Percentiles rank a stretch among this genome's conserved stretches.
phyloP scores from a whole-genome alignment of 2,797 vertebrate species.

The Enteromius fasciolatus region DNA sequence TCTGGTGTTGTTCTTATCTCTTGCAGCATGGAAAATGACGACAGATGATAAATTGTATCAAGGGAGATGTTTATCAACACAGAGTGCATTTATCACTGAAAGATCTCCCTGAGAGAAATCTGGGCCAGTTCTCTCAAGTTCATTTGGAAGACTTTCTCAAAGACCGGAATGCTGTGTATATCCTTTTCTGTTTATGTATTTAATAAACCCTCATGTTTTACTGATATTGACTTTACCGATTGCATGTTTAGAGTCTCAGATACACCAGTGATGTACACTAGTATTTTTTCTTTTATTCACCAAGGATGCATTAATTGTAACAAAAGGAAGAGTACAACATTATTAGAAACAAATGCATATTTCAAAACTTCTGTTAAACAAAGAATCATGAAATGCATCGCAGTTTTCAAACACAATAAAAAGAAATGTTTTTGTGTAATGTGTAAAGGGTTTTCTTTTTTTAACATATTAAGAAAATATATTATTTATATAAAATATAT shows the following conservation, averaged over 20 bases:
- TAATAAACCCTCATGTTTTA: slow-evolving; percentile 3
- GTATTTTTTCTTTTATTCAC: not conserved
- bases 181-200: not conserved
- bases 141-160: slow-evolving; percentile 56
- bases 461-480: not conserved
- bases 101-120: slow-evolving; percentile 55
- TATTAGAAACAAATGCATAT: not conserved
- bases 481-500: too few species aligned
- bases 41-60: slow-evolving; percentile 60
- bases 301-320: not conserved
- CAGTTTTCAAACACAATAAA: not conserved
- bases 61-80: slow-evolving; percentile 63
- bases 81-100: slow-evolving; percentile 54
- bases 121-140: slow-evolving; percentile 61
- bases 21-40: slow-evolving; percentile 52
- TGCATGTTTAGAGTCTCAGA: not conserved
- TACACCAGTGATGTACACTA: not conserved
- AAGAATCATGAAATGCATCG: not conserved
- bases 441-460: not conserved
- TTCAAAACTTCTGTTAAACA: not conserved
- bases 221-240: not conserved
- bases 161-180: slow-evolving; percentile 2
- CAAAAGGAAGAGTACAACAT: not conserved
- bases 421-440: not conserved
- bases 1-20: slow-evolving; percentile 61